Evolutionary conservation across 2,888 invertebrate genomes (phyloP).

Genomic region (Oscheius sp.): DNA sequence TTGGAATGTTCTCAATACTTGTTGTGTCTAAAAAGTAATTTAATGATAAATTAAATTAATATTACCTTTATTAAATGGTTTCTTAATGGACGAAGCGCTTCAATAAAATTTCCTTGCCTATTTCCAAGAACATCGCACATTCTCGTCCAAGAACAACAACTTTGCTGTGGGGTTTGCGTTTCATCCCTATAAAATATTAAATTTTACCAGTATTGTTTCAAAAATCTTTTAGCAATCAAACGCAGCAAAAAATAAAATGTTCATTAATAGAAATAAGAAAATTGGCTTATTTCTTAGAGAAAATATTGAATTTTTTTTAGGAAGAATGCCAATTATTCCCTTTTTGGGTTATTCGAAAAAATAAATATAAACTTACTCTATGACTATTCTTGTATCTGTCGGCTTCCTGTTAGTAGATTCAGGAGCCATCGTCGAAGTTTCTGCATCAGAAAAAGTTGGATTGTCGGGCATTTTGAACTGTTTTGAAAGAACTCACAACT

Average conservation of each 20-base stretch:
- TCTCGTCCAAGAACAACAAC: slow-evolving; percentile 26
- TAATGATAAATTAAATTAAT: background rate
- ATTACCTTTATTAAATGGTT: slow-evolving; percentile 38
- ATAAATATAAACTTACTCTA: slow-evolving; percentile 10
- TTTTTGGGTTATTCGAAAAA: background rate
- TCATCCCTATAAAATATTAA: slow-evolving; percentile 1
- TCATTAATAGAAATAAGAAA: too few species aligned
- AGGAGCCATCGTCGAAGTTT: background rate
- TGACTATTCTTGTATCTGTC: slow-evolving; percentile 12
- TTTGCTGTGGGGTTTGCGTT: background rate
- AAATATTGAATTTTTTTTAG: too few species aligned
- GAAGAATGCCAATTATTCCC: too few species aligned
- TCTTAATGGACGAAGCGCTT: slow-evolving; percentile 45
- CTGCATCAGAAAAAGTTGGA: background rate
- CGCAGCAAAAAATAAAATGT: too few species aligned
- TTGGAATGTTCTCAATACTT: slow-evolving; percentile 43
- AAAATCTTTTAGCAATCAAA: too few species aligned
- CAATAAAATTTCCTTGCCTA: slow-evolving; percentile 49
- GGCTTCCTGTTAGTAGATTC: background rate
- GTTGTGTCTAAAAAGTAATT: slow-evolving; percentile 34
- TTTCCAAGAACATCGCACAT: slow-evolving; percentile 57
- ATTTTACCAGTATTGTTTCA: background rate
- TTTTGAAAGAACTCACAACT: background rate
- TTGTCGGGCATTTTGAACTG: slow-evolving; percentile 7
- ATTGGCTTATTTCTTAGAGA: too few species aligned